Base-by-base conservation (phyloP, 2,888 invertebrate species). In the Leptopilina drosophilae region DNA sequence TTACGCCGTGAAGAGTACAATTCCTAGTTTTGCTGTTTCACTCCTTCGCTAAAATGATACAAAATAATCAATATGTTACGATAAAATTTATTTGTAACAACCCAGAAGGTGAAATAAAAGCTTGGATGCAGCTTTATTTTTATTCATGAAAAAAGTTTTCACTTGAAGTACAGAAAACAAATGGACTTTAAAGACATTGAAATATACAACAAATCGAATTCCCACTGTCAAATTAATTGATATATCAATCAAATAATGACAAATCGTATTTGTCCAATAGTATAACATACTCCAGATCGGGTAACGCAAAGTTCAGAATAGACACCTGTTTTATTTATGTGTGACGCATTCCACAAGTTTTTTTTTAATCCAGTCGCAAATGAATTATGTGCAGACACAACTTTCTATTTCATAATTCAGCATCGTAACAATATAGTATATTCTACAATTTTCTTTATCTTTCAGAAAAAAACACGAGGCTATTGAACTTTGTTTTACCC, bases 401-500 rank as follows among this genome's bases (percentile, higher is more conserved):
- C 73, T 73, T 73, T 73, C 73, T 20, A 69, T 73, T 73, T 56
- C 56, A 73, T 73, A 73, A 73, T 33, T 73, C 56, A 40, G 1
- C 40, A 73, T 9, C 73, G 56, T 73, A 33, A 73, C n/a, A 73
- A 14, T 53, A 49, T 20, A 20, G 20, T 20, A 20, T 69, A 73
- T 12, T 33, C 8, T 33, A 33, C 11, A 33, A 53, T 73, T 73
- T 56, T 56, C 33, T 56, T 53, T 56, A 12, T 33, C 73, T 14
- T 62, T 33, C 5, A 33, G 33, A 62, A 11, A 33, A 11, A 64
- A 20, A 73, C 15, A 53, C 20, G 9, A 67, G n/a, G 53, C 33
- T 62, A 62, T 62, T 62, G 62, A 62, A 15, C 62, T 20, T 62
- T 49, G 49, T 20, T 62, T 8, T 62, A 20, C 62, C 62, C 62